Conservation (phyloP, 2,888 invertebrate species). For the Limnephilus lunatus region DNA sequence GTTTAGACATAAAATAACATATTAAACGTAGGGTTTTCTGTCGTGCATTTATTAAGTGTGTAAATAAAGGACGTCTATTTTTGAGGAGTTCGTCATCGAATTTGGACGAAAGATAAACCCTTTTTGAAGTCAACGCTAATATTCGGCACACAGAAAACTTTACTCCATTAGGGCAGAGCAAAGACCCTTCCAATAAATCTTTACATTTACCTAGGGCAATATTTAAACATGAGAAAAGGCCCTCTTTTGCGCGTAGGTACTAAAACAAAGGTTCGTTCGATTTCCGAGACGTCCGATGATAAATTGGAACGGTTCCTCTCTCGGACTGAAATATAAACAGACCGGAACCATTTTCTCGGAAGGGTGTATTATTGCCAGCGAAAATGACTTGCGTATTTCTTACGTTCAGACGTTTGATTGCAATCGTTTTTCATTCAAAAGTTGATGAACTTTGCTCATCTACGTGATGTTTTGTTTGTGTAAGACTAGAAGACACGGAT, state of each 20-base stretch:
- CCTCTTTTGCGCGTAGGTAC: constrained; percentile 7
- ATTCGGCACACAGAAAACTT: neutral
- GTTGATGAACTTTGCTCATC: neutral
- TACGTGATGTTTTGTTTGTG: neutral
- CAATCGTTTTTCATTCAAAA: neutral
- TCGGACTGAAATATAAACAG: neutral
- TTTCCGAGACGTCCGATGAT: constrained; percentile 29
- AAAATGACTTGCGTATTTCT: constrained; percentile 15
- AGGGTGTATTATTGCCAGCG: neutral
- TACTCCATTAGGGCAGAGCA: neutral
- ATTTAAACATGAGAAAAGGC: constrained; percentile 22
- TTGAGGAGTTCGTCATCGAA: neutral
- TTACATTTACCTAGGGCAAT: constrained; percentile 24
- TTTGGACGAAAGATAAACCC: neutral
- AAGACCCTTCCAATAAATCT: neutral
- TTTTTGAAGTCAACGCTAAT: neutral
- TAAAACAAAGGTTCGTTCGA: neutral
- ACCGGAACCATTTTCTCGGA: neutral
- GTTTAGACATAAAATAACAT: neutral
- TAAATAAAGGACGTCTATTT: neutral
- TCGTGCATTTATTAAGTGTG: neutral
- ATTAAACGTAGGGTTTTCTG: neutral
- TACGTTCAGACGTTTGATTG: neutral
- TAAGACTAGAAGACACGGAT: neutral
- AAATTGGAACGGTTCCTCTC: neutral